Evolutionary conservation across 2,888 invertebrate genomes (phyloP).

Genomic region (Mythimna impura): DNA sequence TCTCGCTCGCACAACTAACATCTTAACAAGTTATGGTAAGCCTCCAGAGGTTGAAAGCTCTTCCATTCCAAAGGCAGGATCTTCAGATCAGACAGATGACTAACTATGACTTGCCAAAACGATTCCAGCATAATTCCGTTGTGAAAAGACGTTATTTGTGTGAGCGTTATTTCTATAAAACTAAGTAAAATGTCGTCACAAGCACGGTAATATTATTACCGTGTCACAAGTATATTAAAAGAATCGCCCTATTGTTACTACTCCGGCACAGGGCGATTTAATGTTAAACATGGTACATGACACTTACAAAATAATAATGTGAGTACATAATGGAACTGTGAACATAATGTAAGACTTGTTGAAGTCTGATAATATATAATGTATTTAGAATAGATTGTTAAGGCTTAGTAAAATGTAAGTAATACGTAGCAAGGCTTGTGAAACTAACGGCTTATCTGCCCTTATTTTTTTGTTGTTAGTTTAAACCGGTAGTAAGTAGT

Average conservation of each 20-base stretch:
- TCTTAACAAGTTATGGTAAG: too few relatives aligned
- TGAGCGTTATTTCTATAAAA: neutral
- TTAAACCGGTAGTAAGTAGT: neutral
- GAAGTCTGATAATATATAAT: constrained; percentile 40
- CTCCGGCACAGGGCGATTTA: too few relatives aligned
- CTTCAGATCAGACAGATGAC: too few relatives aligned
- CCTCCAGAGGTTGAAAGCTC: neutral
- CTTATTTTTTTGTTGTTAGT: constrained; percentile 22
- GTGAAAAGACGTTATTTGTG: neutral
- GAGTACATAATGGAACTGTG: constrained; percentile 20
- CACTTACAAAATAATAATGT: constrained; percentile 11
- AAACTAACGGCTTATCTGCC: constrained; percentile 5
- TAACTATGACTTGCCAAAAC: neutral
- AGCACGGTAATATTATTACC: too few relatives aligned
- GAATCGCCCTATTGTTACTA: neutral
- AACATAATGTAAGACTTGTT: constrained; percentile 31
- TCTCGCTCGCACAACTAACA: too few relatives aligned
- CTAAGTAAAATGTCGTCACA: neutral
- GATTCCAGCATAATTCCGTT: neutral
- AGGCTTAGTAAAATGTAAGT: constrained; percentile 7
- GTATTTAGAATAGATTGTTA: constrained; percentile 13
- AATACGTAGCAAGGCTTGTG: constrained; percentile 22
- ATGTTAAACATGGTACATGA: neutral
- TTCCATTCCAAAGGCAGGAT: neutral
- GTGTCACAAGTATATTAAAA: neutral